A percentile compares a stretch with the other conserved stretches of the same genome.
Conservation (phyloP, 2,888 invertebrate species). For the Eugnorisma glareosa region DNA sequence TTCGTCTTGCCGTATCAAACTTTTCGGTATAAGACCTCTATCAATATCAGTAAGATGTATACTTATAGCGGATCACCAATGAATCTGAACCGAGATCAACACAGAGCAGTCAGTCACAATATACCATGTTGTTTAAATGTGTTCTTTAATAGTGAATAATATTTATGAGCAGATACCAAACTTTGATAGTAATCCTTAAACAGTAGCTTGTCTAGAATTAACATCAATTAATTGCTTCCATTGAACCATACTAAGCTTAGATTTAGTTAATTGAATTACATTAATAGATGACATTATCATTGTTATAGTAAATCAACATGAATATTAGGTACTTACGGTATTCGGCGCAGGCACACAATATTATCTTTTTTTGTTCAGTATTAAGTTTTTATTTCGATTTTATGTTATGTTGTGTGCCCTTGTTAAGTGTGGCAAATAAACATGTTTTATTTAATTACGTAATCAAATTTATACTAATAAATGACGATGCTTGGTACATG, state of each 20-base stretch:
- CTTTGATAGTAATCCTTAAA: not conserved
- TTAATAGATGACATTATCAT: not conserved
- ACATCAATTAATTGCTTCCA: not conserved
- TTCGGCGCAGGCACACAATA: no score
- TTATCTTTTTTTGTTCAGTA: no score
- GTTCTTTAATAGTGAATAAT: not conserved
- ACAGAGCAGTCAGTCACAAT: not conserved
- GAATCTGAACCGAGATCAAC: not conserved
- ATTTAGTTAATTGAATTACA: no score
- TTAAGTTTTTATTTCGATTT: no score
- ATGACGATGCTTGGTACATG: no score
- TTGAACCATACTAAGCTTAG: no score
- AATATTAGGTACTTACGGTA: not conserved
- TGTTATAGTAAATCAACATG: not conserved
- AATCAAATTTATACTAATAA: not conserved
- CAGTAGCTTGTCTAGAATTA: not conserved
- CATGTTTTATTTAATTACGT: no score
- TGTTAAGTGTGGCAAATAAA: no score
- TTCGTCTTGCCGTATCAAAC: constrained; percentile 3
- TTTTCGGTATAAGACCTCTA: constrained; percentile 7
- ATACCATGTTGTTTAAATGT: not conserved
- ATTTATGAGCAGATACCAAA: not conserved
- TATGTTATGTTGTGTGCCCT: no score
- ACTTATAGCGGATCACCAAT: not conserved
- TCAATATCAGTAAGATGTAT: constrained; percentile 1